These are phyloP conservation scores for Cephus cinctus DNA, from an alignment of 1,140 invertebrate genomes.

Conservation along the genomic window DNA sequence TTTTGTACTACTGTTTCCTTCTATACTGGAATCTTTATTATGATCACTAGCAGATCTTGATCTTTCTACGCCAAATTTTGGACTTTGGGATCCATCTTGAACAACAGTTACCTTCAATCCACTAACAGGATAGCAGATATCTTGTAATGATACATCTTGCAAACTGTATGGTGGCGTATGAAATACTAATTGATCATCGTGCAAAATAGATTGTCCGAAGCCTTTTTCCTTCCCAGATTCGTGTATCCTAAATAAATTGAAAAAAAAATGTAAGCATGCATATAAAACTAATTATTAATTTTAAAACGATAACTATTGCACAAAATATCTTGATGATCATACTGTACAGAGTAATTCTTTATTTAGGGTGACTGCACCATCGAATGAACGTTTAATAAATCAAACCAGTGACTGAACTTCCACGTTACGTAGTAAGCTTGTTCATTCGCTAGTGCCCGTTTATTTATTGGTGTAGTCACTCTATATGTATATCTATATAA, in stretches of 20 bases:
- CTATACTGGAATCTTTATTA: constrained; percentile 34
- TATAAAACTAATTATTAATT: constrained; percentile 1
- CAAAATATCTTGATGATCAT: no score
- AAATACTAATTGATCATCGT: constrained; percentile 85
- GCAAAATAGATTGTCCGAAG: constrained; percentile 91
- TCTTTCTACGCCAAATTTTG: constrained; percentile 40
- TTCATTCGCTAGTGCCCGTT: no score
- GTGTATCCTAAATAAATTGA: constrained; percentile 57
- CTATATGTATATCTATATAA: no score
- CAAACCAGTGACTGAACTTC: no score
- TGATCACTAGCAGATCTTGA: constrained; percentile 45
- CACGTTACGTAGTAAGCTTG: no score
- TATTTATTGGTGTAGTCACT: no score
- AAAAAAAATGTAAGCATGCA: constrained; percentile 3
- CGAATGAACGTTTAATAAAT: no score
- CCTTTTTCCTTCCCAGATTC: constrained; percentile 70
- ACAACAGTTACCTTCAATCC: constrained; percentile 35
- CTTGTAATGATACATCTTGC: constrained; percentile 75
- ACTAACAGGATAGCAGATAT: constrained; percentile 47
- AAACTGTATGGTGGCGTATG: constrained; percentile 84
- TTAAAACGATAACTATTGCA: no score
- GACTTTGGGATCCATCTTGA: constrained; percentile 30
- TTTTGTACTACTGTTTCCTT: constrained; percentile 39
- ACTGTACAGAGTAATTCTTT: no score
- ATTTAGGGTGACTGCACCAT: no score